Evolutionary conservation across 2,888 invertebrate species (phyloP), one percentile per base, ranked within the genome.

Genomic region (Leptinotarsa tumamoca): DNA sequence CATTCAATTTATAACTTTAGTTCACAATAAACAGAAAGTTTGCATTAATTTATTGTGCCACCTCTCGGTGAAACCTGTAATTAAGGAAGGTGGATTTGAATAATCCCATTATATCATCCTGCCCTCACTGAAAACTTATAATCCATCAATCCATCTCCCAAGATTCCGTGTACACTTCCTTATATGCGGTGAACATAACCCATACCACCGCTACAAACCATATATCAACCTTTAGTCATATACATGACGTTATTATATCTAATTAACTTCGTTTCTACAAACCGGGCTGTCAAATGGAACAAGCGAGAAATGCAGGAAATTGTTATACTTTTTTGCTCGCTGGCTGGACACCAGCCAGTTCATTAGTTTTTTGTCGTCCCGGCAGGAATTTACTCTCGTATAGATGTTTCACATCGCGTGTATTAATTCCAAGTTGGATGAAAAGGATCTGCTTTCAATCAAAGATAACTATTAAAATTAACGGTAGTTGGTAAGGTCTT

Each of bases 231-330:
- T 63, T 63, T 43, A 63, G 63, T 63, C 63, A 63, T 43, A 63
- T 63, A 63, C 63, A 63, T 63, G 63, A 63, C 63, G 43, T 63
- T 63, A 63, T 63, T 63, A 63, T 63, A 63, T 63, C 63, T 63
- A 33, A 43, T 63, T 43, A 63, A 27, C 63, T 63, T 33, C 14
- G 63, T n/a, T 27, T 17, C 17, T 63, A 63, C 63, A 63, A 63
- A 63, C 63, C 33, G 33, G 5, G 63, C 63, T 63, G 63, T 63
- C 63, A 43, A 63, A 63, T 63, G 63, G 33, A 13, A 63, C 63
- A 63, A 27, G 63, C 17, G 33, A 63, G 63, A 63, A 63, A 63
- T 63, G 63, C 63, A 63, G 63, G 63, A 63, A 63, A 63, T 63
- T 63, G 63, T 63, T 63, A 33, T n/a, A 58, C 27, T 63, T 63